phyloP scores from a whole-genome alignment of 2,113 vertebrate genomes.

The Psilopsiagon aurifrons region DNA sequence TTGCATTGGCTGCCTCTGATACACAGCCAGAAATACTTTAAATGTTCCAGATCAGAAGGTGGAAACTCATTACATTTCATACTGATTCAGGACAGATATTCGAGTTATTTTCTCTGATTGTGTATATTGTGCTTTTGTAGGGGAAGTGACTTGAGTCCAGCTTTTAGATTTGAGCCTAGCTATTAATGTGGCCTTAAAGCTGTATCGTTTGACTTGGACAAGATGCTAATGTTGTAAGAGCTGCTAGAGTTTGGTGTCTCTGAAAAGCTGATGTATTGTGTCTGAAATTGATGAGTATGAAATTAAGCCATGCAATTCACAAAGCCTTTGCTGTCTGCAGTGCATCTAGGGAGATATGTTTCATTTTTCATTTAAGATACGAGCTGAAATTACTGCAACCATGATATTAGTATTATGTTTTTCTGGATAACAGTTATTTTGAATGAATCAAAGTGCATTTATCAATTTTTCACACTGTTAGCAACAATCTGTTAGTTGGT shows the following conservation, averaged over 20 bases:
- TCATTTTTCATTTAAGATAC: background rate
- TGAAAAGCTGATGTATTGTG: background rate
- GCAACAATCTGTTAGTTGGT: background rate
- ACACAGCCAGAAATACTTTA: background rate
- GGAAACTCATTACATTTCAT: background rate
- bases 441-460: background rate
- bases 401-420: background rate
- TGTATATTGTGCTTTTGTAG: background rate
- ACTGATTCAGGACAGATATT: background rate
- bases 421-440: background rate
- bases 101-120: background rate
- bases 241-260: background rate
- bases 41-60: background rate
- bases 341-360: background rate
- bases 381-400: background rate
- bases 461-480: conserved; percentile 15
- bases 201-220: background rate
- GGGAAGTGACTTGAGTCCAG: background rate
- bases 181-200: background rate
- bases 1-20: background rate
- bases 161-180: background rate
- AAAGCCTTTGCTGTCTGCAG: background rate
- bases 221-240: background rate
- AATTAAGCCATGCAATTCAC: background rate
- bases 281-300: background rate